Evolutionary conservation across 2,113 vertebrate genomes (phyloP).

Genomic region (Henicopernis longicauda): DNA sequence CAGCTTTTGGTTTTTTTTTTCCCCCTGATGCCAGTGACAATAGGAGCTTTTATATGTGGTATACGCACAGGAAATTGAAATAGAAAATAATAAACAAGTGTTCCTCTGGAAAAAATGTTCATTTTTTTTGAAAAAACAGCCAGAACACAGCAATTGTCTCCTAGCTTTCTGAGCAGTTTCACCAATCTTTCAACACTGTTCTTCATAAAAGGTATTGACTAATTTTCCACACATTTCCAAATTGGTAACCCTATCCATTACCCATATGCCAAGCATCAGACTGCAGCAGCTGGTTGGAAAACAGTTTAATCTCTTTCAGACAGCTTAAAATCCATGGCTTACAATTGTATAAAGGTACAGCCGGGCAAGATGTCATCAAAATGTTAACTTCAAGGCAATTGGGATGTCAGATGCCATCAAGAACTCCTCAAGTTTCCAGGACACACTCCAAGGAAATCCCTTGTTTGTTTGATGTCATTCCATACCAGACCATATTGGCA

Average conservation of each 20-base stretch:
- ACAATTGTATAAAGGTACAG: not conserved
- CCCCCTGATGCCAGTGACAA: not conserved
- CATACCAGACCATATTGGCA: not conserved
- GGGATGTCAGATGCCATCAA: slow-evolving; percentile 6
- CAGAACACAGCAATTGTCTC: not conserved
- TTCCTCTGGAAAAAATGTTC: not conserved
- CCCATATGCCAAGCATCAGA: not conserved
- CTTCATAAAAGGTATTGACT: not conserved
- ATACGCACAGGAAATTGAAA: not conserved
- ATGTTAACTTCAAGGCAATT: slow-evolving; percentile 31
- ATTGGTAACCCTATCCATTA: not conserved
- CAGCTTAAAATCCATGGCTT: not conserved
- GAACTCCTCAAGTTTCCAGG: not conserved
- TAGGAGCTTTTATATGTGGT: not conserved
- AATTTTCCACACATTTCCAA: not conserved
- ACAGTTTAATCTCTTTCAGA: slow-evolving; percentile 24
- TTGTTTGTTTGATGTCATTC: slow-evolving; percentile 27
- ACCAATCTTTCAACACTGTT: not conserved
- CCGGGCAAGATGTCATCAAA: slow-evolving; percentile 26
- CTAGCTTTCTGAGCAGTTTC: not conserved
- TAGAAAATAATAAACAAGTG: not conserved
- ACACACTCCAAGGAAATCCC: slow-evolving; percentile 23
- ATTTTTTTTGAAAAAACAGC: too few relatives aligned
- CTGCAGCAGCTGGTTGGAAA: slow-evolving; percentile 16
- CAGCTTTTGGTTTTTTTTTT: not conserved